These are phyloP conservation scores for Melanotaenia parkinsoni DNA, from an alignment of 2,797 vertebrate genomes.

Conservation along the genomic window DNA sequence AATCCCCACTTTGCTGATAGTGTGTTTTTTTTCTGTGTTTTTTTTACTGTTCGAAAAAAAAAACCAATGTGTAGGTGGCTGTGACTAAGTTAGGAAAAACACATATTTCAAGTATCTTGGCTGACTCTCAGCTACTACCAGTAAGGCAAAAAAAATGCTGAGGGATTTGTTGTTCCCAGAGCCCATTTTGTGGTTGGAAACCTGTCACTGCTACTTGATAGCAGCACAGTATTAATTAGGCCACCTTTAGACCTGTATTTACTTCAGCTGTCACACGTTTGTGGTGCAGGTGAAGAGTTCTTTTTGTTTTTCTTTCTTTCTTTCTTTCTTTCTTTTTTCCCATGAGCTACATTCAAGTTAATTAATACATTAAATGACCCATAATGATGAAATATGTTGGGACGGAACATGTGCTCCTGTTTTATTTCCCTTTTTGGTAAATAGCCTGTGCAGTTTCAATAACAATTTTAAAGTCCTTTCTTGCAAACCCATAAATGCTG, in stretches of 20 bases:
- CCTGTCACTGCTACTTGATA: constrained; percentile 36
- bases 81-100: constrained; percentile 40
- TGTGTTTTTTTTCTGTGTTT: no score
- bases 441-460: not conserved
- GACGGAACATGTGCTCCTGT: constrained; percentile 1
- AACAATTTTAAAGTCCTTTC: not conserved
- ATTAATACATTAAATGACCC: constrained; percentile 5
- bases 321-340: constrained; percentile 5
- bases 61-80: constrained; percentile 7
- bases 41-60: no score
- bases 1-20: no score
- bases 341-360: constrained; percentile 22
- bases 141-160: constrained; percentile 5
- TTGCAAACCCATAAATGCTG: not conserved
- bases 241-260: constrained; percentile 40
- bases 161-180: constrained; percentile 45
- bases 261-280: constrained; percentile 35
- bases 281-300: constrained; percentile 12
- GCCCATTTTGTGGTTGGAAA: constrained; percentile 34
- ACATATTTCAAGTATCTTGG: constrained; percentile 21
- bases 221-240: constrained; percentile 42
- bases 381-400: constrained; percentile 21
- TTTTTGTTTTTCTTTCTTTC: not conserved
- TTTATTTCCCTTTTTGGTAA: not conserved
- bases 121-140: constrained; percentile 24